phyloP scores from a whole-genome alignment of 2,797 vertebrate species.

The Pseudochirops corinnae region DNA sequence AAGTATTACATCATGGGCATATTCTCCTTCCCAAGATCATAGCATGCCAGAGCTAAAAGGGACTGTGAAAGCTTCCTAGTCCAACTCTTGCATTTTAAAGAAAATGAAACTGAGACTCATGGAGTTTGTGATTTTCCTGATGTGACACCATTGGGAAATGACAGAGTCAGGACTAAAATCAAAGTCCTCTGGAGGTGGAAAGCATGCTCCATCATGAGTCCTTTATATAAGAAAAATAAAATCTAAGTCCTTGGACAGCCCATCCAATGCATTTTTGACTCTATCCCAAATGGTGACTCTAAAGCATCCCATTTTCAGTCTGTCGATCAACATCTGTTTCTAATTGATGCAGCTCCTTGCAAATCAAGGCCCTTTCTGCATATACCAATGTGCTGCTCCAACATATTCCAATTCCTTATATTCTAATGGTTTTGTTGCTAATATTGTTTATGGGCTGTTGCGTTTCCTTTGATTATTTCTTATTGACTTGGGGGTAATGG shows the following conservation, averaged over 20 bases:
- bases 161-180: neutral
- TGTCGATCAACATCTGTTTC: conserved; percentile 69
- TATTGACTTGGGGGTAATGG: conserved; percentile 75
- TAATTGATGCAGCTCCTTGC: conserved; percentile 62
- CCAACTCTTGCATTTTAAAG: neutral
- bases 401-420: conserved; percentile 63
- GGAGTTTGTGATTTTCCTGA: neutral
- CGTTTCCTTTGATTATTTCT: conserved; percentile 80
- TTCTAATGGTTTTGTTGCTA: conserved; percentile 72
- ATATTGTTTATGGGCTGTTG: conserved; percentile 79
- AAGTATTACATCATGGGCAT: neutral
- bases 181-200: neutral
- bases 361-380: conserved; percentile 41
- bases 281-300: neutral
- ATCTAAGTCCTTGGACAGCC: neutral
- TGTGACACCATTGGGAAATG: neutral
- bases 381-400: conserved; percentile 63
- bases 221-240: neutral
- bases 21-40: neutral
- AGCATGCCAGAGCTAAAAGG: neutral
- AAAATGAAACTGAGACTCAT: neutral
- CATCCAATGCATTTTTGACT: neutral
- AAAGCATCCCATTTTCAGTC: neutral
- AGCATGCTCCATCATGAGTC: neutral
- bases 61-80: neutral